Conservation (phyloP, 2,888 invertebrate genomes). For the Autographa gamma region DNA sequence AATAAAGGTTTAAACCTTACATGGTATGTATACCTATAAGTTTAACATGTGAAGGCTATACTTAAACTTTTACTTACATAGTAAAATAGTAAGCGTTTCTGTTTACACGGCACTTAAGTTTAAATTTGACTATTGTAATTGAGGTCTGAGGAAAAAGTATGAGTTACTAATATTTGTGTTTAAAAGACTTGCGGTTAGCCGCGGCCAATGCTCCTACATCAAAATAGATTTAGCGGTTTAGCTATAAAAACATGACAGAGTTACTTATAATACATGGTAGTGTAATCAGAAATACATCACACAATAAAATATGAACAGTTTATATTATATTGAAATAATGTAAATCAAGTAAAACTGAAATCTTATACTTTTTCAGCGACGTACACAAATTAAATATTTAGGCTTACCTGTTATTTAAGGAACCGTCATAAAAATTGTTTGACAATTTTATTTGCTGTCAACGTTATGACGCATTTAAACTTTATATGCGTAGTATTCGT, state of each 20-base stretch:
- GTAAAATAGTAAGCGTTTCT: not conserved
- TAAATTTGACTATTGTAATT: not conserved
- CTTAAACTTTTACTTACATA: not conserved
- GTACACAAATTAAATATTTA: too few species aligned
- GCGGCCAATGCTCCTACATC: too few species aligned
- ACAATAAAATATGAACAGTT: too few species aligned
- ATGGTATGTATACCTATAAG: slow-evolving; percentile 13
- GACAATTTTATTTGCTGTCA: not conserved
- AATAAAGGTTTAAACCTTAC: slow-evolving; percentile 58
- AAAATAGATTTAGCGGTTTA: too few species aligned
- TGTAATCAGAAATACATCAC: too few species aligned
- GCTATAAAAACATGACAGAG: too few species aligned
- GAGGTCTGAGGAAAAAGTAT: not conserved
- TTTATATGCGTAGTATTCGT: not conserved
- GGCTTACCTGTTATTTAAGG: too few species aligned
- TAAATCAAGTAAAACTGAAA: too few species aligned
- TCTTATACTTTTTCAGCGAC: too few species aligned
- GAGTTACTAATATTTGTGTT: not conserved
- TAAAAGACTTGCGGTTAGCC: too few species aligned
- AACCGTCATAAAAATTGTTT: not conserved
- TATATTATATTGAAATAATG: too few species aligned
- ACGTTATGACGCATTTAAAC: slow-evolving; percentile 1
- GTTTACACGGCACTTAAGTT: slow-evolving; percentile 2
- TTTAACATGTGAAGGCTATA: not conserved
- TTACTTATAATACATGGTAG: too few species aligned